Base-by-base conservation (phyloP, 1,140 invertebrate genomes). In the Mylabris phalerata region DNA sequence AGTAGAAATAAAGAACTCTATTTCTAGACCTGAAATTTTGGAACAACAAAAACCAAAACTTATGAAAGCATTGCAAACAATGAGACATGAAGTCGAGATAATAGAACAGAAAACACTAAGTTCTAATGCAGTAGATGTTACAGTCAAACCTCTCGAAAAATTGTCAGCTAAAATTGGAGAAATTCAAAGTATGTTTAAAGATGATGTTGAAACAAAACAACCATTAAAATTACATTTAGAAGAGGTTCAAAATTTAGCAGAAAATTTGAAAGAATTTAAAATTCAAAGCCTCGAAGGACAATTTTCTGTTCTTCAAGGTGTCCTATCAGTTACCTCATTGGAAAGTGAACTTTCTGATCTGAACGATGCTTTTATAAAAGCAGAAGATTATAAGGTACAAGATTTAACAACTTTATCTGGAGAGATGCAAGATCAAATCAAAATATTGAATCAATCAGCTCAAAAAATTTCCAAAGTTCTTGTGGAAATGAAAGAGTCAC, bases 41-140 rank as follows among this genome's bases (percentile, higher is more conserved):
- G 62, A 61, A 49, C 25, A 41, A 39, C 39, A 57, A 25, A 57
- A 54, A 47, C 49, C 59, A 24, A 56, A 46, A 61, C 5, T 63
- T 9, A 32, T 47, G 9, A 27, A 60, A 51, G 61, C 57, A 11
- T 26, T 60, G 10, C 1, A 38, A 46, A 27, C 48, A 19, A 44
- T 59, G 32, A 13, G 27, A 25, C 10, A 42, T 54, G 5, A 44
- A 38, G 9, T 45, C 26, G 51, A 54, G 3, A n/a, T 19, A 10
- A 27, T 54, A n/a, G n/a, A 10, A 5, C 41, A 44, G 39, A 32
- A 44, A 32, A 45, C 45, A 5, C 51, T 42, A 6, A 42, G 45
- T 27, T 24, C n/a, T 19, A 54, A 44, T 13, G 13, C 46, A 9
- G 44, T 54, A 4, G n/a, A 54, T 9, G 42, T 40, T 3, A 24